Base-by-base conservation (phyloP, 1,140 invertebrate species). In the Drosophila willistoni region DNA sequence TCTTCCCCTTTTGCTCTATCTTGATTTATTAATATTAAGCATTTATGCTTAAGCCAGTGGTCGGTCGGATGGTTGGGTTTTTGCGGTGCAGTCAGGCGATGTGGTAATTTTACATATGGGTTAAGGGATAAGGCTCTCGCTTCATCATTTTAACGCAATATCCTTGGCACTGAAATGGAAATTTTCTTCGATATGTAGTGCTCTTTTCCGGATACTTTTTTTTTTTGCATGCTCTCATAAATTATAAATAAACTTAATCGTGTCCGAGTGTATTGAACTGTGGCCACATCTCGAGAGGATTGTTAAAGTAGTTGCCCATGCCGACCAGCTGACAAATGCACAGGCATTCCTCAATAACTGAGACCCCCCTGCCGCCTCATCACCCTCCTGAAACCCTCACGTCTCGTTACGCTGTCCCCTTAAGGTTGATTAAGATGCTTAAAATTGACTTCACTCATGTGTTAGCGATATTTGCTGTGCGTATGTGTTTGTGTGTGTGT, bases 181-280 rank as follows among this genome's bases (percentile, higher is more conserved):
- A 76, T 71, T 76, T 71, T n/a, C 17, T 51, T 51, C 44, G 44
- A 17, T 51, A 51, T 22, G 44, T 51, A 51, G 44, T 19, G 34
- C 33, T 77, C 77, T 61, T 47, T 65, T 63, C 29, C 29, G 29
- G 29, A 29, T 29, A 7, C 29, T 54, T 71, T 42, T 68, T 36
- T 57, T 47, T 59, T 47, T 56, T 60, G 42, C 39, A 25, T n/a
- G 44, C 44, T 56, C 68, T 68, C 79, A 86, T 86, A 86, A 86
- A 86, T 86, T 86, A 86, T 81, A 86, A 86, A 86, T 82, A 82
- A 59, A 79, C 68, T 81, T 83, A 85, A 77, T 83, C 81, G 76
- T 81, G 81, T 79, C 76, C 79, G 72, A 81, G 76, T 69, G 77
- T 82, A 79, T 86, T 86, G 76, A 86, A 79, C 76, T 71, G 54